These are phyloP conservation scores for rabbit (Oryctolagus cuniculus) DNA, from an alignment of 2,113 vertebrate genomes.

Conservation along the genomic window mOryCun1.1 NC_091434.1:203001-203500, in stretches of 20 bases:
- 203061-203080: background rate
- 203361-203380: background rate
- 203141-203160: background rate
- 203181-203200: background rate
- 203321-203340: background rate
- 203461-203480: background rate
- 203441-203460: background rate
- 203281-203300: background rate
- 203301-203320: background rate
- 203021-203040: background rate
- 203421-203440: background rate
- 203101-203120: background rate
- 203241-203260: too few species aligned
- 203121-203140: background rate
- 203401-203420: background rate
- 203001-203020: too few species aligned
- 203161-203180: background rate
- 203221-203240: background rate
- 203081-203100: background rate
- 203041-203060: background rate
- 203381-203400: background rate
- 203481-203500: background rate
- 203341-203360: background rate
- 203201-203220: background rate
- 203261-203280: background rate